Evolutionary conservation across 2,113 vertebrate genomes (phyloP).

Genomic region (Engraulis encrasicolus): DNA sequence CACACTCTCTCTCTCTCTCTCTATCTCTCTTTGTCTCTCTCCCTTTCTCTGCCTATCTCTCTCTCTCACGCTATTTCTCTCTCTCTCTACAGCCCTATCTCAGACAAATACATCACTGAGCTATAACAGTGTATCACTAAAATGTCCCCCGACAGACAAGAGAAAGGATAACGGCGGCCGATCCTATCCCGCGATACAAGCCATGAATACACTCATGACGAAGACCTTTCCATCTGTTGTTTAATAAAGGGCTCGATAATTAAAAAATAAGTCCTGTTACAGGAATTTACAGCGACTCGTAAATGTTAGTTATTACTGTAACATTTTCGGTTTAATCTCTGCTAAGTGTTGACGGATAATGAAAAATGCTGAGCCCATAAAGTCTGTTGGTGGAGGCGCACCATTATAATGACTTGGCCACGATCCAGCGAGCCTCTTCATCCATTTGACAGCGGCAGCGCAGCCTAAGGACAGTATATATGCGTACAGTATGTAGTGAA

Average conservation of each 20-base stretch:
- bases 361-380: conserved; percentile 61
- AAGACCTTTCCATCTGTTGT: conserved; percentile 6
- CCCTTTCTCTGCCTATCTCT: too few species aligned
- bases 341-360: conserved; percentile 65
- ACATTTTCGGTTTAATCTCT: conserved; percentile 63
- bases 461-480: conserved; percentile 65
- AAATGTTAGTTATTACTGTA: conserved; percentile 69
- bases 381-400: too few species aligned
- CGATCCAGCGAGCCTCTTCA: conserved; percentile 62
- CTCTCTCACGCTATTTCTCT: too few species aligned
- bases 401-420: conserved; percentile 70
- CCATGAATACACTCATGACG: background rate
- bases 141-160: background rate
- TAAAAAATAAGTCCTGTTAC: conserved; percentile 18
- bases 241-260: conserved; percentile 9
- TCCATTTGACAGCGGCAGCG: conserved; percentile 64
- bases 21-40: too few species aligned
- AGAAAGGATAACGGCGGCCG: background rate
- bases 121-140: background rate
- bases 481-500: too few species aligned
- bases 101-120: background rate
- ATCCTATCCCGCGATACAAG: background rate
- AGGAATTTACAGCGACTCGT: conserved; percentile 62
- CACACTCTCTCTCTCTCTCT: too few species aligned
- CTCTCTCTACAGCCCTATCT: background rate